These are phyloP conservation scores for Pseudomyrmex sp. DNA, from an alignment of 1,140 invertebrate species.

Conservation along the genomic window DNA sequence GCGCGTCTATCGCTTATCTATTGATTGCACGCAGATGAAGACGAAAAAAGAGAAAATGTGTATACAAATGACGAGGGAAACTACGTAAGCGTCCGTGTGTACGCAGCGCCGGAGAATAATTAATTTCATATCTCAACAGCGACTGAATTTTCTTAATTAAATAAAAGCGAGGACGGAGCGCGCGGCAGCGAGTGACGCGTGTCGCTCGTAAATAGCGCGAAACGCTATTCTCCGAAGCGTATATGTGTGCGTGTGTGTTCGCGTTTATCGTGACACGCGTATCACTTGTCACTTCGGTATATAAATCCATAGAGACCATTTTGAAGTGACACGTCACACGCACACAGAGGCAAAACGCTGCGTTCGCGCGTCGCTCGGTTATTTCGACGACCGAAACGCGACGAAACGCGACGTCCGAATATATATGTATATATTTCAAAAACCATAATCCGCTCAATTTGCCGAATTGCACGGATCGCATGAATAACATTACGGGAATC, in stretches of 20 bases:
- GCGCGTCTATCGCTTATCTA: background rate
- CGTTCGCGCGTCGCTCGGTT: background rate
- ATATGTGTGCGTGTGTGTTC: background rate
- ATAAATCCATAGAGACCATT: conserved; percentile 5
- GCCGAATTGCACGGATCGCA: conserved; percentile 35
- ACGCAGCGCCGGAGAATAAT: background rate
- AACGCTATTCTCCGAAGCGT: background rate
- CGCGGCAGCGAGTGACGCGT: background rate
- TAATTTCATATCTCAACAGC: background rate
- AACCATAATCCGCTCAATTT: conserved; percentile 55
- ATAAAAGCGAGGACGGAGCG: background rate
- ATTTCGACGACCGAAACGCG: background rate
- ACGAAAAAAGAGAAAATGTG: background rate
- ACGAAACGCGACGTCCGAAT: background rate
- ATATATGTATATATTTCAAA: background rate
- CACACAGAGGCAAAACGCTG: background rate
- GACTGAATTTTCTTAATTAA: background rate
- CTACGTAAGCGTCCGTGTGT: background rate
- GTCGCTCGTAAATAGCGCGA: conserved; percentile 15
- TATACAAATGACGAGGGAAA: background rate
- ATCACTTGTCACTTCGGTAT: conserved; percentile 19
- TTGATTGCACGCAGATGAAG: background rate
- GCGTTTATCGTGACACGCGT: conserved; percentile 27
- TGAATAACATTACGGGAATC: conserved; percentile 53
- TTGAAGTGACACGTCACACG: background rate